Evolutionary conservation across 2,797 vertebrate species (phyloP).

Genomic region (Pipistrellus kuhlii): DNA sequence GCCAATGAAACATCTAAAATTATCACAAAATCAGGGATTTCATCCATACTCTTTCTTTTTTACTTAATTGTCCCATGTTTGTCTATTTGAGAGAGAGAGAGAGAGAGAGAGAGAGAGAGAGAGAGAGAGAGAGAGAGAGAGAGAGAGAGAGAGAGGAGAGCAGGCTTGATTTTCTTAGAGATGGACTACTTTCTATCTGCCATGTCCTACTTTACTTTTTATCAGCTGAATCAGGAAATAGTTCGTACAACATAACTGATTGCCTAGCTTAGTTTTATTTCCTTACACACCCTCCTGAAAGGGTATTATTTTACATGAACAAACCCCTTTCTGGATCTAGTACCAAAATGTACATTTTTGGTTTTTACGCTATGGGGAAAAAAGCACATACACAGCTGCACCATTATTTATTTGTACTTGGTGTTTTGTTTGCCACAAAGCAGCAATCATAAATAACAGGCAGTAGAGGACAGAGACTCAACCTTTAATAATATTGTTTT

Average conservation of each 20-base stretch:
- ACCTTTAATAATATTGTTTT: constrained; percentile 76
- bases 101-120: neutral
- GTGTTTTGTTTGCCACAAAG: constrained; percentile 72
- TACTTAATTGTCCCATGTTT: neutral
- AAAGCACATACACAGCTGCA: neutral
- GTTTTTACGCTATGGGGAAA: constrained; percentile 23
- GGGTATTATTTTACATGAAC: constrained; percentile 38
- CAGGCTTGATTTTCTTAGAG: neutral
- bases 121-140: neutral
- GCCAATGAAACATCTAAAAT: neutral
- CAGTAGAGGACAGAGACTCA: constrained; percentile 47
- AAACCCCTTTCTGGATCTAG: constrained; percentile 5
- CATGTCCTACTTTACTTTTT: neutral
- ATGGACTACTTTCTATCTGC: neutral
- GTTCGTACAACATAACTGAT: neutral
- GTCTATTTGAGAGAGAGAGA: too few relatives aligned
- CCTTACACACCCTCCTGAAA: neutral
- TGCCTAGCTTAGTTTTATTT: constrained; percentile 1
- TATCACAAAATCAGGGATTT: neutral
- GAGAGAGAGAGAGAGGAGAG: neutral
- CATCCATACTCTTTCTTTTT: neutral
- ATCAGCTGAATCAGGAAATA: neutral
- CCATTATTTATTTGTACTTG: constrained; percentile 71
- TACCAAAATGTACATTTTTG: constrained; percentile 63
- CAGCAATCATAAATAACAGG: constrained; percentile 72